Base-by-base conservation (phyloP, 2,113 vertebrate species). In the Arvicanthis niloticus region DNA sequence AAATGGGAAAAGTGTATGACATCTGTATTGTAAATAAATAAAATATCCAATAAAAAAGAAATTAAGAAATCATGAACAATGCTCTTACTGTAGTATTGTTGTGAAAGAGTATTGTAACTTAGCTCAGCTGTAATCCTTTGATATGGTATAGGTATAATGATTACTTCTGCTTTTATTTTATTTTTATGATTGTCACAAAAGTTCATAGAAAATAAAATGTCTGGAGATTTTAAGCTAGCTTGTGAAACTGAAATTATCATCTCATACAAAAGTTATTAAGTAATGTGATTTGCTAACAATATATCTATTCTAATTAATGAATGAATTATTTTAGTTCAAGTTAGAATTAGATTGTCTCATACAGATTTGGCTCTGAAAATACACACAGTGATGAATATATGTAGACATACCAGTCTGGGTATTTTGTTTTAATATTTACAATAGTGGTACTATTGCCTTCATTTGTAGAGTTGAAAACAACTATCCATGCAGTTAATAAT, bases 281-380 rank as follows among this genome's bases (percentile, higher is more conserved):
- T 60, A 91, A 88, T 84, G 3, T 58, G 92, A 94, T 95, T 84
- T 76, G 88, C 62, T 78, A 92, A 82, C 4, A 85, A 62, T 67
- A 77, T 16, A 16, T 56, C 24, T 86, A 15, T 72, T 92, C n/a
- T 82, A 96, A 92, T 93, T 51, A 72, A 68, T 58, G 51, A 91
- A 89, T 90, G 92, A 68, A 85, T 94, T 89, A 73, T 97, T 80
- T 88, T 95, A 91, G 91, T 73, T 91, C 65, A 94, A 45, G 37
- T 7, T 95, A 29, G 75, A 91, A 89, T 67, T 91, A 37, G 60
- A 86, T 42, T 29, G 51, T 77, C 45, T 56, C 24, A 10, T 56
- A 76, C 22, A 89, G 9, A 51, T 58, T 88, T 42, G 53, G 45
- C 31, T 15, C 37, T 56, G 40, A 87, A 95, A 92, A 92, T 85